These are phyloP conservation scores for Andricus quercusramuli DNA, from an alignment of 2,888 invertebrate species.

Conservation along the genomic window DNA sequence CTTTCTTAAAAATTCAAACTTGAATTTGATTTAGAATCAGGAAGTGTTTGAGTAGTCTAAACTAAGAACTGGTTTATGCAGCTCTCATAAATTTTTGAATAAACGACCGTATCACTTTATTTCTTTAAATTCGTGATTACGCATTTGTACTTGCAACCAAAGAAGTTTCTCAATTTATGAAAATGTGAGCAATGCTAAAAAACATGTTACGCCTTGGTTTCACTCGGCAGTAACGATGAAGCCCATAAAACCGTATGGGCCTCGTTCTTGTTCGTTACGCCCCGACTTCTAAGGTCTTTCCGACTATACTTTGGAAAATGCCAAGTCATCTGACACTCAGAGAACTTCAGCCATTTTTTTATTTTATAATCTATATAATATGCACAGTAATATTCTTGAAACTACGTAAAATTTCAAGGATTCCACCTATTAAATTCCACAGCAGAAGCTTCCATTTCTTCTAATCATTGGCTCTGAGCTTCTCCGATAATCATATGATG, in stretches of 20 bases:
- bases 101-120: background rate
- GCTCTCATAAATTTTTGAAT: background rate
- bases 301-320: background rate
- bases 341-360: background rate
- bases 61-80: background rate
- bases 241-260: background rate
- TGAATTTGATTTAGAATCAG: background rate
- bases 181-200: background rate
- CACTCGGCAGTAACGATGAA: constrained; percentile 1
- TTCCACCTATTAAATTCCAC: background rate
- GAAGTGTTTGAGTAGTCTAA: background rate
- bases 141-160: background rate
- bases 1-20: background rate
- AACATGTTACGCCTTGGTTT: background rate
- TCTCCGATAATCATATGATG: background rate
- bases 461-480: background rate
- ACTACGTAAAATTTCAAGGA: background rate
- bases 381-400: background rate
- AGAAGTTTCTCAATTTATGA: background rate
- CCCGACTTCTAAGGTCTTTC: constrained; percentile 1
- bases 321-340: background rate
- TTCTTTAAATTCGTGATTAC: background rate
- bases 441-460: background rate
- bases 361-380: constrained; percentile 1
- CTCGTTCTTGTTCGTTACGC: constrained; percentile 7